phyloP scores from a whole-genome alignment of 2,888 invertebrate genomes.

The Heliconius ismenius region DNA sequence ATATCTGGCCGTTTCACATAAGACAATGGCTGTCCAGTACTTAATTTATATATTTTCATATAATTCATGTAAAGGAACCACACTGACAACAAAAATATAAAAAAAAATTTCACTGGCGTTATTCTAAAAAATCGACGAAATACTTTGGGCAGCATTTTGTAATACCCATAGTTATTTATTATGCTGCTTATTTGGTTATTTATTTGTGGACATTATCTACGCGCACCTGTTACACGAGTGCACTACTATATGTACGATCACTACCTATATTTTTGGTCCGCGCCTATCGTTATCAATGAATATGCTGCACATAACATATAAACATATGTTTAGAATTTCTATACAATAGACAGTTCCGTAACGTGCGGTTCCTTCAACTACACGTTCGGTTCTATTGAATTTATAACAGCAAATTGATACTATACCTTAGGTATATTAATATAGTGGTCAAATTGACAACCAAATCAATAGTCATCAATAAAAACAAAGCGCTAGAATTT shows the following conservation, averaged over 20 bases:
- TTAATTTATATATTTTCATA: conserved; percentile 12
- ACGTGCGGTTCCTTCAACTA: background rate
- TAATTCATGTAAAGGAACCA: conserved; percentile 8
- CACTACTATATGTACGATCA: no score
- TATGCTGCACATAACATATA: background rate
- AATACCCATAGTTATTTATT: background rate
- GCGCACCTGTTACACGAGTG: background rate
- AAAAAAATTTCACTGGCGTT: conserved; percentile 4
- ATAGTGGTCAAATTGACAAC: background rate
- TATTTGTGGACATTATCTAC: background rate
- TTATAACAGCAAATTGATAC: background rate
- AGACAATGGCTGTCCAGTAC: background rate
- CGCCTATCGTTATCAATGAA: conserved; percentile 2
- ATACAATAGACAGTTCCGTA: background rate
- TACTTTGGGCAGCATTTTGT: background rate
- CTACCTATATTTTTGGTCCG: background rate
- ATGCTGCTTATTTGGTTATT: background rate
- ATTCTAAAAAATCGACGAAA: background rate
- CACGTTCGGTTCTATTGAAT: background rate
- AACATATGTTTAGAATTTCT: background rate
- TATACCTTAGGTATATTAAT: background rate
- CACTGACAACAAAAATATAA: background rate
- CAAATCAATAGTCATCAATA: background rate
- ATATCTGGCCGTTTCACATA: conserved; percentile 15
- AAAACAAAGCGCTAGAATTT: background rate